phyloP scores from a whole-genome alignment of 2,888 invertebrate species.

The Hypena proboscidalis region DNA sequence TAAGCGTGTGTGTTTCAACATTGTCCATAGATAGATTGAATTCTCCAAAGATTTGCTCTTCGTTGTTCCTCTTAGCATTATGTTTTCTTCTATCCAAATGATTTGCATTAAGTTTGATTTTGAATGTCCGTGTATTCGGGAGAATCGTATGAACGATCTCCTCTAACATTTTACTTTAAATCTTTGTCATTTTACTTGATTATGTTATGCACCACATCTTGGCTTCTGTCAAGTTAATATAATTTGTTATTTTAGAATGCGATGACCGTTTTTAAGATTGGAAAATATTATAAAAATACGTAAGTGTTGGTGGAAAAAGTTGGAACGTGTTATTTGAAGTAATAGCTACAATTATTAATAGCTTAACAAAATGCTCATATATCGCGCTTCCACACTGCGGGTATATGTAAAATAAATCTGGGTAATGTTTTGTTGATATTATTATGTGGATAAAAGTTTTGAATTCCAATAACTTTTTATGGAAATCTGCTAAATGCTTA shows the following conservation, averaged over 20 bases:
- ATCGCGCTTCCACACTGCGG: too few relatives aligned
- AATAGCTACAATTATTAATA: too few relatives aligned
- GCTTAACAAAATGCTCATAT: too few relatives aligned
- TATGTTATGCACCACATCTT: conserved; percentile 49
- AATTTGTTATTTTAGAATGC: conserved; percentile 31
- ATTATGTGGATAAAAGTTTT: too few relatives aligned
- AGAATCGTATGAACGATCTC: conserved; percentile 78
- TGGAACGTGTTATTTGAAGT: too few relatives aligned
- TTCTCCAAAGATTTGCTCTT: conserved; percentile 43
- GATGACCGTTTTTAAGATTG: conserved; percentile 38
- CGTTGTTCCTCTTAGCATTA: conserved; percentile 48
- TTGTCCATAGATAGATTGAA: conserved; percentile 68
- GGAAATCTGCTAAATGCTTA: too few relatives aligned
- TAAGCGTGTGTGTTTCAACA: conserved; percentile 78
- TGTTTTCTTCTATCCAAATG: conserved; percentile 61
- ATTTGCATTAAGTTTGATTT: conserved; percentile 54
- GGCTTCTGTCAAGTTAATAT: conserved; percentile 35
- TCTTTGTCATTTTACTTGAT: conserved; percentile 70
- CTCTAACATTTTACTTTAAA: conserved; percentile 72
- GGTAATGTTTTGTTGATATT: too few relatives aligned
- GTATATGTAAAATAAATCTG: too few relatives aligned
- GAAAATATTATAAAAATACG: too few relatives aligned
- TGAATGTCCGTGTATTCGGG: conserved; percentile 59
- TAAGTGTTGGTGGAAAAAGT: too few relatives aligned
- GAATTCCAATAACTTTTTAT: too few relatives aligned